Evolutionary conservation across 2,113 vertebrate genomes (phyloP).

Genomic region (Onychostruthus taczanowskii): DNA sequence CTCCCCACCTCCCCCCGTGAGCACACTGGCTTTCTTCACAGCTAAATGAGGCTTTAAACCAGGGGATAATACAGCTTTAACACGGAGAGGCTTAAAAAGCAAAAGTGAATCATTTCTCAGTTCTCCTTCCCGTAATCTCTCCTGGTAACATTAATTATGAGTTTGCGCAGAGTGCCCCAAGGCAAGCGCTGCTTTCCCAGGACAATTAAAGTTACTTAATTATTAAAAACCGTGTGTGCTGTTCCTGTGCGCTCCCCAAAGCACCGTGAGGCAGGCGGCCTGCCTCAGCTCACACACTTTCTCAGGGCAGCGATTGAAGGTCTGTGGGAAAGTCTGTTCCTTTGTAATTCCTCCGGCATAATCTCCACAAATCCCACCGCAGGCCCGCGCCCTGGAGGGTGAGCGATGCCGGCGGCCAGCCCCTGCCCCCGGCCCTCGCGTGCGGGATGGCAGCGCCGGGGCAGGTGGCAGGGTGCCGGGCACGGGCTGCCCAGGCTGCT

Average conservation of each 20-base stretch:
- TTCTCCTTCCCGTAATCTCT: conserved; percentile 83
- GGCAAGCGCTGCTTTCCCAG: conserved; percentile 90
- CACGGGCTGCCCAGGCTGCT: background rate
- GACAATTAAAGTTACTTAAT: conserved; percentile 97
- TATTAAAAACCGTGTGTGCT: conserved; percentile 76
- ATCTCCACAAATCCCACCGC: conserved; percentile 75
- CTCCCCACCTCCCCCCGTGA: background rate
- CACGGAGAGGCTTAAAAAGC: conserved; percentile 68
- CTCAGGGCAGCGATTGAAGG: conserved; percentile 72
- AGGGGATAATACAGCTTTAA: conserved; percentile 70
- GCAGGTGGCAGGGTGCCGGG: background rate
- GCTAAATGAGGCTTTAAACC: conserved; percentile 73
- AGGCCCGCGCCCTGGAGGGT: conserved; percentile 12
- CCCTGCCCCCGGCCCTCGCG: background rate
- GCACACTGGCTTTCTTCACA: conserved; percentile 51
- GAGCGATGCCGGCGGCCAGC: conserved; percentile 40
- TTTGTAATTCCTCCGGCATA: conserved; percentile 72
- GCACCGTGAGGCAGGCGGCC: conserved; percentile 72
- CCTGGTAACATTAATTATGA: conserved; percentile 91
- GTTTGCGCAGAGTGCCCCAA: conserved; percentile 81
- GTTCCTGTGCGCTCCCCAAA: conserved; percentile 56
- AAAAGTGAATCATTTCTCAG: conserved; percentile 78
- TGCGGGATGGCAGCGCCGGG: background rate
- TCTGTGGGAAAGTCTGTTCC: conserved; percentile 79
- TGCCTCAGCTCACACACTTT: conserved; percentile 77